Evolutionary conservation across 2,797 vertebrate species (phyloP).

Genomic region (Halcyon badia): DNA sequence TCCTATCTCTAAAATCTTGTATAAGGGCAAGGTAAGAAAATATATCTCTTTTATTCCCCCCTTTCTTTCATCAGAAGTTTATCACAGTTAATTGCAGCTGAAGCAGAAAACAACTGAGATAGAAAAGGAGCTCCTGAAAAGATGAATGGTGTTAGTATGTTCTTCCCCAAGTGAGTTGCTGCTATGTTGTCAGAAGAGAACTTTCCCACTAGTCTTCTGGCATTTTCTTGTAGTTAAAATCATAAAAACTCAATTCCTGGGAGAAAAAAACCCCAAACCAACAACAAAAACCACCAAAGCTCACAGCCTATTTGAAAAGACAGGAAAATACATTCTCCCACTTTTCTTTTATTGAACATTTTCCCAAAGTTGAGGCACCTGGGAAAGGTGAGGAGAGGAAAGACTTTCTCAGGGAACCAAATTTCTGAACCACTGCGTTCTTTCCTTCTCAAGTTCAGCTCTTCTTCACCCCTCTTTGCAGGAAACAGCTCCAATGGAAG

Average conservation of each 20-base stretch:
- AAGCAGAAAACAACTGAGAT: background rate
- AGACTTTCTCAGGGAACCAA: background rate
- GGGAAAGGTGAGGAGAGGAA: background rate
- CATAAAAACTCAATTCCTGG: background rate
- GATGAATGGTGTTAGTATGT: background rate
- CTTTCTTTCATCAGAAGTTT: background rate
- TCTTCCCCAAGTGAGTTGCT: background rate
- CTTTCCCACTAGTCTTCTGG: background rate
- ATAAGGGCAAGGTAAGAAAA: conserved; percentile 86
- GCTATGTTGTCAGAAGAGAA: background rate
- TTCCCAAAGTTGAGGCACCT: background rate
- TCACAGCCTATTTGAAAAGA: background rate
- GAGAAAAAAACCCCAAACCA: background rate
- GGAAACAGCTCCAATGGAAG: background rate
- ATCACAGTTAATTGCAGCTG: background rate
- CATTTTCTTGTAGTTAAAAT: background rate
- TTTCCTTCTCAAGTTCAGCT: background rate
- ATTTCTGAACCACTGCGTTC: background rate
- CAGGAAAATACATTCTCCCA: background rate
- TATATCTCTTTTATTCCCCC: background rate
- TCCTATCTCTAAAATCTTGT: conserved; percentile 85
- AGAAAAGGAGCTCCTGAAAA: background rate
- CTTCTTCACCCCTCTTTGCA: background rate
- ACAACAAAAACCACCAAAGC: too few species aligned
- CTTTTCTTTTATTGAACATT: background rate